Evolutionary conservation across 2,888 invertebrate species (phyloP).

Genomic region (Trisateles emortualis): DNA sequence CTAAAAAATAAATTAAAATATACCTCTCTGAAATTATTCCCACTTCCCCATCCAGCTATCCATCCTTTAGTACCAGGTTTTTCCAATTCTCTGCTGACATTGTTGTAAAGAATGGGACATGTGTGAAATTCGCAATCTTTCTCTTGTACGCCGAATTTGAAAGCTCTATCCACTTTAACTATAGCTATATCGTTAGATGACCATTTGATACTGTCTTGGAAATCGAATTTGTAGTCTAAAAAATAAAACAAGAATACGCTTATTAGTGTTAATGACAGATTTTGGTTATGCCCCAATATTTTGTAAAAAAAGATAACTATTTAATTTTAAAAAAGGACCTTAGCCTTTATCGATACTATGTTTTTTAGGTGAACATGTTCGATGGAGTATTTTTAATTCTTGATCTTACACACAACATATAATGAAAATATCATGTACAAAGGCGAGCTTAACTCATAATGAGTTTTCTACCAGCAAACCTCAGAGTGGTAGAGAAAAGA

Average conservation of each 20-base stretch:
- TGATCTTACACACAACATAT: no score
- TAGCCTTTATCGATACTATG: no score
- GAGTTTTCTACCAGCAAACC: no score
- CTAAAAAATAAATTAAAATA: not conserved
- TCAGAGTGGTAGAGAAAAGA: no score
- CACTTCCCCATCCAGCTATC: constrained; percentile 82
- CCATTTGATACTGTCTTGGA: constrained; percentile 83
- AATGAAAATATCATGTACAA: no score
- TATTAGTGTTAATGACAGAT: no score
- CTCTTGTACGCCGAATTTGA: constrained; percentile 73
- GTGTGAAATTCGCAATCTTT: constrained; percentile 73
- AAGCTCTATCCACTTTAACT: constrained; percentile 77
- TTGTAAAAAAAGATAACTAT: no score
- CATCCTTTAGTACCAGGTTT: constrained; percentile 77
- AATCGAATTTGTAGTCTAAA: constrained; percentile 81
- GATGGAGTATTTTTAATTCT: no score
- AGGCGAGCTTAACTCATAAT: no score
- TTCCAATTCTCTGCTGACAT: constrained; percentile 76
- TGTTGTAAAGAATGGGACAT: constrained; percentile 70
- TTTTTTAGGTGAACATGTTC: no score
- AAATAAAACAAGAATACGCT: constrained; percentile 2
- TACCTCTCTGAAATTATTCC: constrained; percentile 80
- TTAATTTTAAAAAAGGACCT: no score
- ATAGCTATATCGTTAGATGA: constrained; percentile 82
- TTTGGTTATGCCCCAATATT: no score